phyloP scores from a whole-genome alignment of 2,113 vertebrate species.

The Gyps fulvus region DNA sequence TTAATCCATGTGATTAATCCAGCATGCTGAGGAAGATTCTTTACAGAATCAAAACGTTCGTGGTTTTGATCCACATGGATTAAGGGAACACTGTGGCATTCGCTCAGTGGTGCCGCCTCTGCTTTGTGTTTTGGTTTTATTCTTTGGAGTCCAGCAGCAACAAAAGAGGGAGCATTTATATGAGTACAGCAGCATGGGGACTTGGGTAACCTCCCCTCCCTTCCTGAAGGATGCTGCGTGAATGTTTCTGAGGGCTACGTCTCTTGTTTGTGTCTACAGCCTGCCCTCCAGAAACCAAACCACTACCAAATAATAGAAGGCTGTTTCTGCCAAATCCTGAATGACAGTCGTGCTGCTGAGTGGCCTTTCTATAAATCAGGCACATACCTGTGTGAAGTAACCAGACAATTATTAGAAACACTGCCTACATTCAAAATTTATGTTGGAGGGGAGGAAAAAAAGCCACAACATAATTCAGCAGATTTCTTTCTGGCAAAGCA shows the following conservation, averaged over 20 bases:
- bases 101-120: conserved; percentile 57
- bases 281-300: conserved; percentile 45
- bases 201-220: conserved; percentile 52
- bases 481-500: neutral
- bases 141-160: conserved; percentile 65
- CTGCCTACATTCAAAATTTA: neutral
- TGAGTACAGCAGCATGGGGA: conserved; percentile 52
- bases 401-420: neutral
- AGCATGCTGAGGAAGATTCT: conserved; percentile 76
- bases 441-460: neutral
- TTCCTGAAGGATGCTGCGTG: conserved; percentile 42
- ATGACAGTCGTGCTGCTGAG: conserved; percentile 9
- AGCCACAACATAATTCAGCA: neutral
- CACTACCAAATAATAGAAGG: conserved; percentile 7
- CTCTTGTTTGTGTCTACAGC: conserved; percentile 53
- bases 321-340: conserved; percentile 48
- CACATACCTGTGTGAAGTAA: conserved; percentile 14
- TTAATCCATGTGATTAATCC: conserved; percentile 79
- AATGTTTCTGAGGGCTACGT: conserved; percentile 54
- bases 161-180: conserved; percentile 71
- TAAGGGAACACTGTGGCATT: conserved; percentile 74
- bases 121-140: conserved; percentile 70
- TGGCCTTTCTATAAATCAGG: neutral
- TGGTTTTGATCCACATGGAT: conserved; percentile 74
- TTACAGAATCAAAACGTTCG: conserved; percentile 68